Conservation (phyloP, 2,797 vertebrate species). For the Mareca strepera region DNA sequence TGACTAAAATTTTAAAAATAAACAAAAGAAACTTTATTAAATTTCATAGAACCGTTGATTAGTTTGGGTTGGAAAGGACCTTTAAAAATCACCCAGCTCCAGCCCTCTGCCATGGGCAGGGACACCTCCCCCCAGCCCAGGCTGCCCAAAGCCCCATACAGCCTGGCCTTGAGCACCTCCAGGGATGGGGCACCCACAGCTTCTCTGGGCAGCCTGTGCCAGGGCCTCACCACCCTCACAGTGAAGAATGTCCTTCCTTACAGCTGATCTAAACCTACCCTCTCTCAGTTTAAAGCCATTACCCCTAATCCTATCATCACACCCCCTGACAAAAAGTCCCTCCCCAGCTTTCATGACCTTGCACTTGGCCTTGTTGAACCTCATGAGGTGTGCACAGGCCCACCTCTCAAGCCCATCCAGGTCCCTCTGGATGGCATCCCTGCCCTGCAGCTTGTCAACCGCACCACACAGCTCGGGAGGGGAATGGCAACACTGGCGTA, state of each 20-base stretch:
- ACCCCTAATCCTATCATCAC: background rate
- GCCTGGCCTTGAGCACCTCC: background rate
- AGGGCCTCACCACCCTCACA: background rate
- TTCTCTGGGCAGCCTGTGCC: background rate
- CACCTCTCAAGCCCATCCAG: too few species aligned
- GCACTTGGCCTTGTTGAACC: background rate
- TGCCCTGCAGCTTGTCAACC: background rate
- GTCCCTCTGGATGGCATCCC: too few species aligned
- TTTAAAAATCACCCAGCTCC: too few species aligned
- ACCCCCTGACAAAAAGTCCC: too few species aligned
- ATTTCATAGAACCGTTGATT: background rate
- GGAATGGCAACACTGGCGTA: accelerated
- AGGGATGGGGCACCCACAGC: background rate
- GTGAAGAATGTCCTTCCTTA: background rate
- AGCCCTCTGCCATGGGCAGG: too few species aligned
- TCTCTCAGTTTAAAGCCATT: background rate
- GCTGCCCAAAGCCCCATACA: too few species aligned
- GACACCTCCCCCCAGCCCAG: too few species aligned
- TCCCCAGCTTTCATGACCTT: background rate
- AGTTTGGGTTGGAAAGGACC: too few species aligned
- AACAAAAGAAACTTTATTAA: background rate
- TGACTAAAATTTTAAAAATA: background rate
- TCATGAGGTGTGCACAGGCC: background rate
- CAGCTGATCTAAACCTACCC: background rate
- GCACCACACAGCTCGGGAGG: background rate